phyloP scores from a whole-genome alignment of 1,140 invertebrate genomes.

The Aleiodes sp. region DNA sequence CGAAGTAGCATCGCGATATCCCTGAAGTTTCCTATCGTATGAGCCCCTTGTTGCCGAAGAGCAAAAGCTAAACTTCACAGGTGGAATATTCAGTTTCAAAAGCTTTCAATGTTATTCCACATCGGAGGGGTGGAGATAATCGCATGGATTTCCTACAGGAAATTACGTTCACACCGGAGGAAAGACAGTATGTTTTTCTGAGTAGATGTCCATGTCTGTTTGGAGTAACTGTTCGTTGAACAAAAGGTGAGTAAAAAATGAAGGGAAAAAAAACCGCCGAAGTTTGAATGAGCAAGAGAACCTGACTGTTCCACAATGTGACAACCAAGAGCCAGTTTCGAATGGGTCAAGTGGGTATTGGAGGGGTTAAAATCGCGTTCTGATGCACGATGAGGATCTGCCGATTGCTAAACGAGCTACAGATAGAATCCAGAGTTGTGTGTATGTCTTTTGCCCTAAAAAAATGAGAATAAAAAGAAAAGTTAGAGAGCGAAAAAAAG shows the following conservation, averaged over 20 bases:
- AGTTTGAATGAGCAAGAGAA: too few species aligned
- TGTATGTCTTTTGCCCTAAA: slow-evolving; percentile 2
- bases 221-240: too few species aligned
- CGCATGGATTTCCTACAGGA: slow-evolving; percentile 48
- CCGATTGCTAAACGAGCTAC: slow-evolving; percentile 6
- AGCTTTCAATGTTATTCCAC: slow-evolving; percentile 46
- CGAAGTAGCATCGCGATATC: slow-evolving; percentile 6
- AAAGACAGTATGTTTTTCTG: too few species aligned
- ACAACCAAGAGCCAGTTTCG: too few species aligned
- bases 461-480: not conserved
- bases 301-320: too few species aligned
- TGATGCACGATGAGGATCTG: not conserved
- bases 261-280: too few species aligned
- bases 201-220: too few species aligned
- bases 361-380: not conserved
- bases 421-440: not conserved
- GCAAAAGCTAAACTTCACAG: slow-evolving; percentile 17
- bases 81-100: slow-evolving; percentile 38
- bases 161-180: slow-evolving; percentile 45
- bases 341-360: not conserved
- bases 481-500: not conserved
- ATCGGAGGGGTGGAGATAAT: slow-evolving; percentile 46
- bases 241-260: too few species aligned
- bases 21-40: not conserved
- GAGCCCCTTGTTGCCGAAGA: not conserved